Base-by-base conservation (phyloP, 2,797 vertebrate genomes). In the Nyctalus aviator region DNA sequence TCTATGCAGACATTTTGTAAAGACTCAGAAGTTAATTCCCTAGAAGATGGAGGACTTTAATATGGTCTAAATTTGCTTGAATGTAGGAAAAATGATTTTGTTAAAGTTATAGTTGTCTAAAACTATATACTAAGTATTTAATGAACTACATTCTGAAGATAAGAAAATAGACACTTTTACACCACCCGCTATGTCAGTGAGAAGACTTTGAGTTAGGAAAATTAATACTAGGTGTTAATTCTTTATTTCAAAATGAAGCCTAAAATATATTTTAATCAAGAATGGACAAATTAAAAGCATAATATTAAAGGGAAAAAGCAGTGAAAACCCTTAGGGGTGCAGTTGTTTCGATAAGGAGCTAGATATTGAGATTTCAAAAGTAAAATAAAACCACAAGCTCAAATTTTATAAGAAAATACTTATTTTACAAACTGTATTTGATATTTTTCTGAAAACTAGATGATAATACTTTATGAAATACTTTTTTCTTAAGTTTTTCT, bases 351-450 rank as follows among this genome's bases (percentile, higher is more conserved):
- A 77, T 62, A 57, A 68, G 13, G 83, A 66, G 10, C 6, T 53
- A 66, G 17, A 48, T 46, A 48, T 66, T 32, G 48, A 82, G 48
- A 85, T 91, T 91, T 89, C 25, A 86, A 69, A 76, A 37, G 53
- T 92, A 32, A 89, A 91, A 89, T 86, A 82, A 77, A 95, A 87
- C 48, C 32, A 90, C 21, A 84, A 71, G 14, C 21, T 83, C 35
- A 66, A 66, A 86, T 78, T 83, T 82, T 84, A 92, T 46, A 64
- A 76, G 44, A 78, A 68, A 37, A 91, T 46, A 86, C 1, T 7
- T 64, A 68, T 27, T 53, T 88, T 50, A 72, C 1, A 84, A 44
- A 72, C 86, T 59, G 41, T 44, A 94, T n/a, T 88, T 76, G 20
- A 41, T 75, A 57, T n/a, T 79, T 92, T 93, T 78, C 23, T 85